Conservation (phyloP, 2,888 invertebrate genomes). For the Yponomeuta malinellus region DNA sequence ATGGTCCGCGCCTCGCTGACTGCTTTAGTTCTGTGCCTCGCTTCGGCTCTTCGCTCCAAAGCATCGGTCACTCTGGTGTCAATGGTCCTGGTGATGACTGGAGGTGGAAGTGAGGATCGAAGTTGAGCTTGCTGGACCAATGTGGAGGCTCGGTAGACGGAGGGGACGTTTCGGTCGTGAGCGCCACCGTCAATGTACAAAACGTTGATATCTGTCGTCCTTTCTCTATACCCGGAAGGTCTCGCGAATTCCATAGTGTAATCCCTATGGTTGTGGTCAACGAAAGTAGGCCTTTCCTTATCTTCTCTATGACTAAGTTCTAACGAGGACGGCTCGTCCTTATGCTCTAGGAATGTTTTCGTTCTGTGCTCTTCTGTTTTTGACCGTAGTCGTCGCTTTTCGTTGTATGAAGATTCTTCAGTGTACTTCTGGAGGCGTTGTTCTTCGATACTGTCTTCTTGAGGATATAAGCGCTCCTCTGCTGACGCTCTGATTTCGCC, state of each 20-base stretch:
- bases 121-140: conserved; percentile 43
- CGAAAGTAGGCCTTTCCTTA: conserved; percentile 35
- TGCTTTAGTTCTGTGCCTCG: conserved; percentile 43
- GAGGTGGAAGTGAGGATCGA: conserved; percentile 37
- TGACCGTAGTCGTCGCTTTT: background rate
- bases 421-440: conserved; percentile 15
- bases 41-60: conserved; percentile 34
- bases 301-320: conserved; percentile 20
- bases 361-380: background rate
- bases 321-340: background rate
- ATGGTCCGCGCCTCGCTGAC: conserved; percentile 50
- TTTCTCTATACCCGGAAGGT: conserved; percentile 46
- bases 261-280: conserved; percentile 44
- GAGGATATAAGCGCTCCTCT: background rate
- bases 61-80: conserved; percentile 30
- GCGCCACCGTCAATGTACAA: conserved; percentile 23
- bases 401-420: conserved; percentile 14
- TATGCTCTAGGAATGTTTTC: conserved; percentile 20
- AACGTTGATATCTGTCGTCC: conserved; percentile 31
- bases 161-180: conserved; percentile 29
- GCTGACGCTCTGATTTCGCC: background rate
- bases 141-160: conserved; percentile 45
- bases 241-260: conserved; percentile 46
- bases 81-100: conserved; percentile 19
- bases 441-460: conserved; percentile 14